Percentiles rank a stretch among this genome's conserved stretches.
These are phyloP conservation scores for Patella depressa DNA, from an alignment of 2,888 invertebrate species.

Conservation along the genomic window DNA sequence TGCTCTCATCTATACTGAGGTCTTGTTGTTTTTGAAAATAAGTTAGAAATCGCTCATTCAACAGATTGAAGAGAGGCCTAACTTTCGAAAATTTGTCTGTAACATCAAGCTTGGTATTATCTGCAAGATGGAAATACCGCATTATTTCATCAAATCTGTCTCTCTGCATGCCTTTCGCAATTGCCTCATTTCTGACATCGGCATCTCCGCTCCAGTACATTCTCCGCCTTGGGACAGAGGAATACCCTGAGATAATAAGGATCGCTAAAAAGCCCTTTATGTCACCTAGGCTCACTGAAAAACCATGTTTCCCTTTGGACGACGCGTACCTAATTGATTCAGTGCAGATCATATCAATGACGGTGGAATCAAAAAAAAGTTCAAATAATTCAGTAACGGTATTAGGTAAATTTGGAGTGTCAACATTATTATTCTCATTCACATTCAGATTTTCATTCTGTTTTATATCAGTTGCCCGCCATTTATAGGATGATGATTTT, in stretches of 20 bases:
- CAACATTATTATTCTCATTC: background rate
- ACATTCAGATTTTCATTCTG: no score
- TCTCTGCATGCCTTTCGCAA: constrained; percentile 22
- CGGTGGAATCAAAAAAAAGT: constrained; percentile 30
- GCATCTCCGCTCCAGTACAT: constrained; percentile 29
- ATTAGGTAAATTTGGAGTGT: background rate
- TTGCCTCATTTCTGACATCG: constrained; percentile 28
- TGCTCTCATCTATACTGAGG: constrained; percentile 59
- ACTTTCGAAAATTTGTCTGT: constrained; percentile 37
- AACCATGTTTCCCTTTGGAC: constrained; percentile 25
- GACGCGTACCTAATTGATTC: constrained; percentile 22
- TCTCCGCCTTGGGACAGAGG: constrained; percentile 18
- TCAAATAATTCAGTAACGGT: constrained; percentile 21
- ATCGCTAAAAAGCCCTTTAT: constrained; percentile 25
- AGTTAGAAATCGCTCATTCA: constrained; percentile 27
- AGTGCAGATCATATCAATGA: constrained; percentile 12
- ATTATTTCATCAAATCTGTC: constrained; percentile 35
- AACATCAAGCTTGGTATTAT: constrained; percentile 29
- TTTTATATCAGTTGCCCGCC: no score
- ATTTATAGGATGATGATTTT: no score
- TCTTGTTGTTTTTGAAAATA: constrained; percentile 22
- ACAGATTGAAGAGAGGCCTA: constrained; percentile 25
- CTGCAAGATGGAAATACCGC: constrained; percentile 33
- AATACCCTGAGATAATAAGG: constrained; percentile 32
- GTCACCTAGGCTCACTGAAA: constrained; percentile 9